Conservation (phyloP, 1,140 invertebrate species). For the Ceratosolen solmsi region DNA sequence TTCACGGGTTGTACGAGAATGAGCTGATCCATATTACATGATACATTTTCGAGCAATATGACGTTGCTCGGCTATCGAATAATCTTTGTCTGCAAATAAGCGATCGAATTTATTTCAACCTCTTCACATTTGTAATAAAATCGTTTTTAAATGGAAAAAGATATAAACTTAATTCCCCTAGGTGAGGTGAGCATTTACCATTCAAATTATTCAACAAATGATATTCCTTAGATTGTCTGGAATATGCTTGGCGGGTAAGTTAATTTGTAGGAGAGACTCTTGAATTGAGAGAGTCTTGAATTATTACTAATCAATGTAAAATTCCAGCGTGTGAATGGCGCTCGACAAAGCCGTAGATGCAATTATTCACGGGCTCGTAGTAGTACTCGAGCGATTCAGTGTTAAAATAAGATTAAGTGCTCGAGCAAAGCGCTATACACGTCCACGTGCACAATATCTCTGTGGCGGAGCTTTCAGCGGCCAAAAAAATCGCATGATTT, state of each 20-base stretch:
- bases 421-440: neutral
- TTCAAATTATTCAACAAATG: too few species aligned
- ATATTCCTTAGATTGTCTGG: too few species aligned
- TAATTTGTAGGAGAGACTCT: too few species aligned
- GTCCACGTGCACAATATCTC: too few species aligned
- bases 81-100: neutral
- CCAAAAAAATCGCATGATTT: conserved; percentile 29
- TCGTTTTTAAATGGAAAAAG: too few species aligned
- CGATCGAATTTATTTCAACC: too few species aligned
- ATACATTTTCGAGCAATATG: neutral
- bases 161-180: too few species aligned
- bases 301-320: neutral
- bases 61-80: too few species aligned
- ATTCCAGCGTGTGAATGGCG: neutral
- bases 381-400: neutral
- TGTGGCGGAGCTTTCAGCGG: neutral
- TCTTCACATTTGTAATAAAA: too few species aligned
- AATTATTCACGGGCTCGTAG: neutral
- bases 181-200: too few species aligned
- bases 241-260: too few species aligned
- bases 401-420: conserved; percentile 17
- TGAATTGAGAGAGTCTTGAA: too few species aligned
- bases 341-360: neutral
- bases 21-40: neutral
- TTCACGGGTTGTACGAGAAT: neutral